Base-by-base conservation (phyloP, 2,888 invertebrate genomes). In the Beris morrisii region DNA sequence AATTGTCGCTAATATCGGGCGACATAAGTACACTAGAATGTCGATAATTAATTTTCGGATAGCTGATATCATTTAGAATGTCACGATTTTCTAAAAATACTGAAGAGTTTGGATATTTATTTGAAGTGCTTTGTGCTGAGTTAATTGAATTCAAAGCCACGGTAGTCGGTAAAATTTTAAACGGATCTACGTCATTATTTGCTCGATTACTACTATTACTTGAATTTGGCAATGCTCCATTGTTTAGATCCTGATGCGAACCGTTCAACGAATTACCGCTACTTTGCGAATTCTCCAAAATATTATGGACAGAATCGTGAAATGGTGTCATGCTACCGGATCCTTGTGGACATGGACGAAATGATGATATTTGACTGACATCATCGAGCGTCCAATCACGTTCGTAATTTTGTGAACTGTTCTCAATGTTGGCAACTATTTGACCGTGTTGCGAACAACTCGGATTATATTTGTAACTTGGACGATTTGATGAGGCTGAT, bases 351-450 rank as follows among this genome's bases (percentile, higher is more conserved):
- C 80, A 81, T 55, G 81, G 81, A 9, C 79, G 79, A 70, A 81
- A 81, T 31, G 80, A 80, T 4, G 81, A 81, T 71, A 81, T 80
- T 74, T 81, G 81, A 68, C 81, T 80, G 31, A 79, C 77, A 71
- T 81, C 81, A 65, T 81, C 81, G 54, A 80, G 70, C 13, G 79
- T 79, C 78, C 78, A 81, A 70, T 81, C 81, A 11, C 80, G 76
- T 64, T 81, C 81, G 67, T 81, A 81, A 67, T 80, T 78, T 68
- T 78, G 77, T 68, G 83, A 82, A 74, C 83, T 83, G 66, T 82
- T 82, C 72, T 88, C 88, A 70, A 87, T 87, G 77, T 87, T 87
- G 48, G 88, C 88, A 11, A 87, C 84, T 76, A 87, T 84, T 76
- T 84, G 84, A 70, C 71, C 78, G 12, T 72, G 72, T 58, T 71